Percentiles rank a stretch among this genome's conserved stretches.
phyloP scores from a whole-genome alignment of 2,888 invertebrate species.

The Macrophya alboannulata region DNA sequence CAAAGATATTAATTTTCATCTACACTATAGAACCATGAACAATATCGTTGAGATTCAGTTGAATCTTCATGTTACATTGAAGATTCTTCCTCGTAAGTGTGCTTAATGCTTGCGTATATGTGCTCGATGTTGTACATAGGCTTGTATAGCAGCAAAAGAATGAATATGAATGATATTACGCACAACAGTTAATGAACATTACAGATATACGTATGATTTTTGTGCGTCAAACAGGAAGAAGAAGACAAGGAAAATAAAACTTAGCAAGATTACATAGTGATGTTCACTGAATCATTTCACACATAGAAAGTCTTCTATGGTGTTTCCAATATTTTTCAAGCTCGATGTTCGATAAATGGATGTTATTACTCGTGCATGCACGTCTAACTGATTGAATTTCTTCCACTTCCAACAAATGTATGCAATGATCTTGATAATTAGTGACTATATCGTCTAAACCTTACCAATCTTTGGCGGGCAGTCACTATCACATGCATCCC shows the following conservation, averaged over 20 bases:
- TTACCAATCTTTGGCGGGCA: constrained; percentile 92
- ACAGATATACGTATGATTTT: background rate
- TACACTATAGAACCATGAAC: background rate
- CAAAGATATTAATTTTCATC: background rate
- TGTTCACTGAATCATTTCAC: background rate
- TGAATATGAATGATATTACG: constrained; percentile 10
- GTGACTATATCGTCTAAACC: constrained; percentile 71
- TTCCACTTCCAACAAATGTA: background rate
- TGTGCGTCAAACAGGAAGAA: background rate
- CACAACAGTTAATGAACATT: constrained; percentile 13
- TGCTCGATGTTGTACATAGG: too few relatives aligned
- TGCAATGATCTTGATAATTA: background rate
- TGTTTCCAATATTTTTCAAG: background rate
- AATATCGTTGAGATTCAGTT: background rate
- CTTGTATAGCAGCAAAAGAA: background rate
- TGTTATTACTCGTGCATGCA: background rate
- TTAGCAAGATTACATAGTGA: background rate
- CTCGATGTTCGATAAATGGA: background rate
- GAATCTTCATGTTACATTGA: background rate
- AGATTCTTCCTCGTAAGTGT: background rate
- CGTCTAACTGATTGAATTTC: background rate
- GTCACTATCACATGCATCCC: constrained; percentile 87
- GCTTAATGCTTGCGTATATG: background rate
- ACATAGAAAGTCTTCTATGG: too few relatives aligned
- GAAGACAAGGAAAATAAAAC: background rate